Conservation (phyloP, 1,140 invertebrate species). For the Scaptomyza hsui region DNA sequence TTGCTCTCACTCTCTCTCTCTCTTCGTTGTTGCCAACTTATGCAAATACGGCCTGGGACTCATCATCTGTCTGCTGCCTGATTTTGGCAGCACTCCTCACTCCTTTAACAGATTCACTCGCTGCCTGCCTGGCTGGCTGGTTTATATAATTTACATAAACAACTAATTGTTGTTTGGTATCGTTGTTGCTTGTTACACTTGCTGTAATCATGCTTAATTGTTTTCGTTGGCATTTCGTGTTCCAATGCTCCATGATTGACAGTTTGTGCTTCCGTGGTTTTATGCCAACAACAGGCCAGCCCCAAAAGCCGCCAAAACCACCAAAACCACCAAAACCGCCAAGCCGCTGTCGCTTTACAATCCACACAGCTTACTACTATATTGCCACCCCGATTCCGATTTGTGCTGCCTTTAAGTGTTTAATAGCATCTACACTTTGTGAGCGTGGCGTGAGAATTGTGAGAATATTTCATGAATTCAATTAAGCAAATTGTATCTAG, state of each 20-base stretch:
- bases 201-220: constrained; percentile 78
- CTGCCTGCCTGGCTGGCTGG: constrained; percentile 1
- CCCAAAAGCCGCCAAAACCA: constrained; percentile 51
- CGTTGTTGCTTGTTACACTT: constrained; percentile 44
- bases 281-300: constrained; percentile 41
- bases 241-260: constrained; percentile 73
- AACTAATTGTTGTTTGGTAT: constrained; percentile 76
- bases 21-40: constrained; percentile 50
- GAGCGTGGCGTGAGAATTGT: constrained; percentile 10
- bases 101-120: constrained; percentile 12
- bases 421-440: constrained; percentile 45
- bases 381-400: not conserved
- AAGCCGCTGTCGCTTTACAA: constrained; percentile 16
- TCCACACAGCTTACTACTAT: not conserved
- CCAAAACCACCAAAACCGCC: constrained; percentile 55
- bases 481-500: constrained; percentile 67
- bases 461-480: constrained; percentile 71
- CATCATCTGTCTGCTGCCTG: constrained; percentile 39
- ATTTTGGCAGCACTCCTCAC: constrained; percentile 25
- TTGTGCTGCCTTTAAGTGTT: constrained; percentile 73
- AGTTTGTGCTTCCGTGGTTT: constrained; percentile 76
- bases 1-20: constrained; percentile 1
- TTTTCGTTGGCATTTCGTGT: constrained; percentile 77
- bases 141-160: constrained; percentile 80
- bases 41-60: constrained; percentile 56